Evolutionary conservation across 2,888 invertebrate species (phyloP).

Genomic region (Andrena praecox): DNA sequence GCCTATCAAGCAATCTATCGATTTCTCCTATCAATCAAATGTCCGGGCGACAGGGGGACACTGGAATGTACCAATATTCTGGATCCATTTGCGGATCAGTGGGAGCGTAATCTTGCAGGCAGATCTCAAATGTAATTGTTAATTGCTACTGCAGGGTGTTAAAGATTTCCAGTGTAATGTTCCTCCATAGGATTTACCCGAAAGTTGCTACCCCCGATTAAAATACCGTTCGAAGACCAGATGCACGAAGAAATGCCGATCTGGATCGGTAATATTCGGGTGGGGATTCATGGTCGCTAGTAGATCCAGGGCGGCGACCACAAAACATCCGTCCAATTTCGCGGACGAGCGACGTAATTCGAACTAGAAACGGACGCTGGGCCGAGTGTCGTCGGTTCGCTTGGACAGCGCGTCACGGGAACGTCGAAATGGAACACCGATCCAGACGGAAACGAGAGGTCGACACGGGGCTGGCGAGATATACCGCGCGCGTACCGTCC

Average conservation of each 20-base stretch:
- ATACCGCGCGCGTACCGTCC: conserved; percentile 4
- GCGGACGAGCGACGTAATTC: conserved; percentile 46
- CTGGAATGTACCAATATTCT: background rate
- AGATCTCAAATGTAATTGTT: background rate
- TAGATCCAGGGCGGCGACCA: background rate
- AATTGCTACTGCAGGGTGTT: too few species aligned
- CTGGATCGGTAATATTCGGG: background rate
- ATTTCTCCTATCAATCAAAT: background rate
- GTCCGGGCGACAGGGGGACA: background rate
- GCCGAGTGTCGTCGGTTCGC: conserved; percentile 17
- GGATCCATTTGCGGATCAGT: background rate
- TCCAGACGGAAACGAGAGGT: conserved; percentile 44
- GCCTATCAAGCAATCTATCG: background rate
- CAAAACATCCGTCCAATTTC: conserved; percentile 37
- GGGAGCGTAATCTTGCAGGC: background rate
- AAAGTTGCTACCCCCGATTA: background rate
- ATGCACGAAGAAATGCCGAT: background rate
- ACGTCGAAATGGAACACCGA: conserved; percentile 67
- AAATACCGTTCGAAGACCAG: background rate
- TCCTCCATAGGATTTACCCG: too few species aligned
- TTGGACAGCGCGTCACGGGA: conserved; percentile 50
- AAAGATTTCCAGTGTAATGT: too few species aligned
- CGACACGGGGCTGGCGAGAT: conserved; percentile 27
- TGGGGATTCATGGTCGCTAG: background rate
- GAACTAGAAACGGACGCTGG: conserved; percentile 30